Percentiles rank a stretch among this genome's conserved stretches.
Conservation (phyloP, 2,888 invertebrate species). For the Ennomos erosarius region DNA sequence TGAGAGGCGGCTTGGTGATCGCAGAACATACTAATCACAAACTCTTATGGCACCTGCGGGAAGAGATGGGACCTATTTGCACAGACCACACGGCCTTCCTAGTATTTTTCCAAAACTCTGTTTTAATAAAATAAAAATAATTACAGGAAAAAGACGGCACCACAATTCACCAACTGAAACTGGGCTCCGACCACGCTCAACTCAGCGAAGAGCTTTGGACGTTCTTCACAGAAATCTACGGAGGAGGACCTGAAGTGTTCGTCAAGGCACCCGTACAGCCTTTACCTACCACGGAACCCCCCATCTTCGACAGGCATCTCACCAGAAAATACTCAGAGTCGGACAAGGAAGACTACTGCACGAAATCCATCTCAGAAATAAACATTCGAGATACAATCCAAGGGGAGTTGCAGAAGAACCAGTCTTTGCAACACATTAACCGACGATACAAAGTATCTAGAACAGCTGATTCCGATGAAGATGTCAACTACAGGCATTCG, state of each 20-base stretch:
- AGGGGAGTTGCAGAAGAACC: conserved; percentile 73
- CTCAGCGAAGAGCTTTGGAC: conserved; percentile 94
- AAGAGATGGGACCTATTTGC: no score
- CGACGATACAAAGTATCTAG: conserved; percentile 54
- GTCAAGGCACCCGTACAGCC: conserved; percentile 57
- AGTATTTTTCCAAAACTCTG: no score
- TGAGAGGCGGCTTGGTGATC: no score
- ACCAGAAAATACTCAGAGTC: conserved; percentile 73
- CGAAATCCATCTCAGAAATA: conserved; percentile 71
- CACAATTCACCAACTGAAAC: conserved; percentile 68
- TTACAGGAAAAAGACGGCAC: conserved; percentile 74
- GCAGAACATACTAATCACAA: no score
- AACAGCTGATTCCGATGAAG: conserved; percentile 70
- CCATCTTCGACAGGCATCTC: conserved; percentile 44
- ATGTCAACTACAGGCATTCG: conserved; percentile 59
- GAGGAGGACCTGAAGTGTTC: conserved; percentile 94
- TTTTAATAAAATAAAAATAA: background rate
- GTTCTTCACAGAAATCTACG: conserved; percentile 94
- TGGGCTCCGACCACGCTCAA: conserved; percentile 89
- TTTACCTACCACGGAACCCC: conserved; percentile 21
- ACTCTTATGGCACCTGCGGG: no score
- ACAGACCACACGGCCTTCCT: no score
- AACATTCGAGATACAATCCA: conserved; percentile 65
- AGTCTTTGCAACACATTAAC: conserved; percentile 77
- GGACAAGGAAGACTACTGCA: conserved; percentile 76